Percentiles rank a stretch among this genome's conserved stretches.
These are phyloP conservation scores for Tolypeutes matacus DNA, from an alignment of 2,797 vertebrate genomes.

Conservation along the genomic window DNA sequence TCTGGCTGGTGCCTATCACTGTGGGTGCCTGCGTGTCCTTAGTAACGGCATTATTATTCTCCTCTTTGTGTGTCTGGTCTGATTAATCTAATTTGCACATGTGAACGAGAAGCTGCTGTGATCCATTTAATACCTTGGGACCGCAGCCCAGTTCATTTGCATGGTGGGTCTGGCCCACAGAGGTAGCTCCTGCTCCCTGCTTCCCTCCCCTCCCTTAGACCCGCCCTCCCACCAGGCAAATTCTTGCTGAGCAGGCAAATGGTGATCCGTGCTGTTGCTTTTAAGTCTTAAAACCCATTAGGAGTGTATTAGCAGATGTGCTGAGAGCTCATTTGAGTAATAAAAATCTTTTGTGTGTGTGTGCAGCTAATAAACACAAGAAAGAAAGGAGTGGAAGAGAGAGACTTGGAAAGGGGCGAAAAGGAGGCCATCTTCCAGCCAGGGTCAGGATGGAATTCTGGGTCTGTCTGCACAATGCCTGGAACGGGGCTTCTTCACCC, in stretches of 20 bases:
- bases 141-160: conserved; percentile 81
- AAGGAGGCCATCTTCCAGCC: conserved; percentile 54
- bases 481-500: not conserved
- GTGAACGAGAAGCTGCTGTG: conserved; percentile 82
- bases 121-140: conserved; percentile 84
- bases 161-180: conserved; percentile 79
- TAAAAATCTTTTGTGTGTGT: conserved; percentile 85
- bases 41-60: conserved; percentile 81
- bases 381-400: conserved; percentile 47
- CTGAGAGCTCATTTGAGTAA: conserved; percentile 89
- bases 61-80: conserved; percentile 76
- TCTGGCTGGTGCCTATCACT: conserved; percentile 19
- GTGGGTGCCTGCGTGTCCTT: conserved; percentile 10
- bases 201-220: conserved; percentile 27
- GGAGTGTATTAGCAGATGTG: conserved; percentile 88
- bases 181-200: conserved; percentile 81
- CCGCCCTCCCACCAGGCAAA: conserved; percentile 75
- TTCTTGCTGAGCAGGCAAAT: conserved; percentile 89
- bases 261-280: conserved; percentile 88
- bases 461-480: not conserved
- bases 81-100: conserved; percentile 88
- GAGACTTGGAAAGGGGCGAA: conserved; percentile 28
- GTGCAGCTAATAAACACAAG: conserved; percentile 83
- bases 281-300: conserved; percentile 91
- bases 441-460: not conserved